These are phyloP conservation scores for Barnardius zonarius DNA, from an alignment of 2,113 vertebrate species.

Conservation along the genomic window DNA sequence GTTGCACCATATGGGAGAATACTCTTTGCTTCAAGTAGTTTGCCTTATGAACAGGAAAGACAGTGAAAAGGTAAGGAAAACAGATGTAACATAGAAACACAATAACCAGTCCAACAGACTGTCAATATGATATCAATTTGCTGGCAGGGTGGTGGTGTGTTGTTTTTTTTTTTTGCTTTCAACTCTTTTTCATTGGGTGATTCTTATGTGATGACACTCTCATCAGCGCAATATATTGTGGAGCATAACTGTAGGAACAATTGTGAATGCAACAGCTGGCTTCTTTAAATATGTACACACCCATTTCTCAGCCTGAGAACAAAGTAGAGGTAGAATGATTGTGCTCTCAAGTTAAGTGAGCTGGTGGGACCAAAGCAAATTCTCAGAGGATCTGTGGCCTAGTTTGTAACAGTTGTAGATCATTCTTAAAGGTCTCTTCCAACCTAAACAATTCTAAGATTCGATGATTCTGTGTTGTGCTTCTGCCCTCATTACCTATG, in stretches of 20 bases:
- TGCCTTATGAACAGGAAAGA: not conserved
- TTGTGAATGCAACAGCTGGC: not conserved
- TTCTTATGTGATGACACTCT: not conserved
- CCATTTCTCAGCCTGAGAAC: not conserved
- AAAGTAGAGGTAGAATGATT: not conserved
- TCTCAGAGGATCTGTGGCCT: not conserved
- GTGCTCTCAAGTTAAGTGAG: not conserved
- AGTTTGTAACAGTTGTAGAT: not conserved
- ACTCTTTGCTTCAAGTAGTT: not conserved
- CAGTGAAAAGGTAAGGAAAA: not conserved
- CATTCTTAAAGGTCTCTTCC: not conserved
- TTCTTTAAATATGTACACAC: not conserved
- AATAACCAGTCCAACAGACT: not conserved
- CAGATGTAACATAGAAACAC: not conserved
- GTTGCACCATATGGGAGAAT: not conserved
- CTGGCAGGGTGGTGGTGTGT: not conserved
- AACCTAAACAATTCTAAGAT: no score
- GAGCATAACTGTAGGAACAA: not conserved
- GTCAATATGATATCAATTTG: not conserved
- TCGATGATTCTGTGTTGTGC: not conserved
- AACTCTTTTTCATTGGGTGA: not conserved
- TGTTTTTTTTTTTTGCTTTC: not conserved
- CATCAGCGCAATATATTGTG: not conserved
- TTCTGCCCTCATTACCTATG: not conserved
- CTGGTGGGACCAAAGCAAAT: not conserved